Evolutionary conservation across 2,113 vertebrate species (phyloP).

Genomic region (Rhinoderma darwinii): DNA sequence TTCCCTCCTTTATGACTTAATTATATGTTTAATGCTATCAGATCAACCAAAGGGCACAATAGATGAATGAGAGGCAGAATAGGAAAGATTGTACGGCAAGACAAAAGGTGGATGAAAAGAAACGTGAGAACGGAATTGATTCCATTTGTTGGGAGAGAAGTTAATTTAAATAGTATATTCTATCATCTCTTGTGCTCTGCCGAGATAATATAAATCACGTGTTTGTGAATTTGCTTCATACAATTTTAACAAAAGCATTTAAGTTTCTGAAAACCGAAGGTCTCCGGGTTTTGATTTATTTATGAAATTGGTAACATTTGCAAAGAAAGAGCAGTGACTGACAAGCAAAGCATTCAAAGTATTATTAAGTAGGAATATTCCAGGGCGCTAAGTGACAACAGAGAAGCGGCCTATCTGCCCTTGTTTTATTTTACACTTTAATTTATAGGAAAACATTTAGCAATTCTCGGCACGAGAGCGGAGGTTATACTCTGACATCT

Average conservation of each 20-base stretch:
- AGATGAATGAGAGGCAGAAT: slow-evolving; percentile 99
- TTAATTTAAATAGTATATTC: slow-evolving; percentile 99
- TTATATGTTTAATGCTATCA: slow-evolving; percentile 99
- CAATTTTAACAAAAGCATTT: slow-evolving; percentile 98
- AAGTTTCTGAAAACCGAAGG: slow-evolving; percentile 91
- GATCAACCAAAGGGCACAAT: slow-evolving; percentile 99
- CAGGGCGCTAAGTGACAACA: slow-evolving; percentile 62
- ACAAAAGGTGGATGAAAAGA: slow-evolving; percentile 99
- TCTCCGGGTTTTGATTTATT: slow-evolving; percentile 83
- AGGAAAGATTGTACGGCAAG: slow-evolving; percentile 99
- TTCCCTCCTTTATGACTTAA: slow-evolving; percentile 99
- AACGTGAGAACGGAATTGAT: slow-evolving; percentile 98
- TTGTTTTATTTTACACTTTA: slow-evolving; percentile 55
- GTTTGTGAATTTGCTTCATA: slow-evolving; percentile 95
- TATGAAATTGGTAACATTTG: slow-evolving; percentile 82
- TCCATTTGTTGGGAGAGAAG: slow-evolving; percentile 98
- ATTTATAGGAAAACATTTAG: slow-evolving; percentile 41
- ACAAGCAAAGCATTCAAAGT: slow-evolving; percentile 75
- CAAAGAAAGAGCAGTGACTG: slow-evolving; percentile 78
- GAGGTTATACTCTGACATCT: slow-evolving; percentile 45
- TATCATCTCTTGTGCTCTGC: slow-evolving; percentile 86
- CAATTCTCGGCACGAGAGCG: slow-evolving; percentile 21
- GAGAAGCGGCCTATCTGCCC: slow-evolving; percentile 55
- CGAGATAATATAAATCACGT: slow-evolving; percentile 96
- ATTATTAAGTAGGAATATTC: slow-evolving; percentile 76